These are phyloP conservation scores for Micrasema longulum DNA, from an alignment of 1,140 invertebrate species.

Conservation along the genomic window DNA sequence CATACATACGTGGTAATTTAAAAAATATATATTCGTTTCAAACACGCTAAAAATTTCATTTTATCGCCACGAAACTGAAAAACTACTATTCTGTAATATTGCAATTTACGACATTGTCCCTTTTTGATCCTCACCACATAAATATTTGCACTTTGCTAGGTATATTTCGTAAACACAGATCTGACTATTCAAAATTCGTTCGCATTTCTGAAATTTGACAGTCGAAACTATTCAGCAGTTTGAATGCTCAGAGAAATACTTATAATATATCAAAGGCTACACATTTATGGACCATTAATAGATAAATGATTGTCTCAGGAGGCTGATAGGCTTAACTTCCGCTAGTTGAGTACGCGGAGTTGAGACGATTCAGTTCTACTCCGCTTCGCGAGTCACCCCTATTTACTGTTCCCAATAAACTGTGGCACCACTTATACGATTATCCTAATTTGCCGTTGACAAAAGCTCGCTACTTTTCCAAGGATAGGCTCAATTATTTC, in stretches of 20 bases:
- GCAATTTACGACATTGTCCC: too few relatives aligned
- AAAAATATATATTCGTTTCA: too few relatives aligned
- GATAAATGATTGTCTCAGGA: conserved; percentile 20
- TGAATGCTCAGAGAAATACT: conserved; percentile 8
- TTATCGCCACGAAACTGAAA: too few relatives aligned
- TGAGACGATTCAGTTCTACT: conserved; percentile 3
- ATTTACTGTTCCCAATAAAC: conserved; percentile 44
- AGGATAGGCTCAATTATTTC: conserved; percentile 1
- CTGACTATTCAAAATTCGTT: too few relatives aligned
- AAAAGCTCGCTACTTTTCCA: conserved; percentile 43
- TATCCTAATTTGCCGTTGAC: conserved; percentile 51
- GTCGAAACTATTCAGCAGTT: conserved; percentile 32
- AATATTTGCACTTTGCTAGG: too few relatives aligned
- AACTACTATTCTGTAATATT: too few relatives aligned
- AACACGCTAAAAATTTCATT: too few relatives aligned
- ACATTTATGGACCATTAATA: conserved; percentile 29
- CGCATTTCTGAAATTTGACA: conserved; percentile 15
- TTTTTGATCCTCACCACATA: too few relatives aligned
- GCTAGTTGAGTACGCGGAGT: conserved; percentile 14
- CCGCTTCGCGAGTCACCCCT: conserved; percentile 16
- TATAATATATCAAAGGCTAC: background rate
- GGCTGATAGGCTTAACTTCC: conserved; percentile 29
- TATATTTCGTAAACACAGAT: too few relatives aligned
- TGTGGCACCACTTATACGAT: conserved; percentile 45
- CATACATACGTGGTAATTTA: too few relatives aligned